These are phyloP conservation scores for Strix uralensis DNA, from an alignment of 2,113 vertebrate genomes.

Conservation along the genomic window DNA sequence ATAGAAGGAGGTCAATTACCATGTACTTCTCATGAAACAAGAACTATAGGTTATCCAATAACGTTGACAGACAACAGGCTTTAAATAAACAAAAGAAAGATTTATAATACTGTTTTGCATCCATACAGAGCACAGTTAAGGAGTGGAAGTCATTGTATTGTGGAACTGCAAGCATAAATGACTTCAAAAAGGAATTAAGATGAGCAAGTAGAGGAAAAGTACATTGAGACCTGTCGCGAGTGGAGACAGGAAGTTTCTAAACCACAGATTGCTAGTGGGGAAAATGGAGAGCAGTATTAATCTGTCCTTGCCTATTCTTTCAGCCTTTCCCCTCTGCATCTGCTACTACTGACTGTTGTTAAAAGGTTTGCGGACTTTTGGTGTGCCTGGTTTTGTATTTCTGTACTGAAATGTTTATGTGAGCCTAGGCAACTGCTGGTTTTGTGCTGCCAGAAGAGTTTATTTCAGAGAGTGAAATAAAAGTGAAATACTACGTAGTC, in stretches of 20 bases:
- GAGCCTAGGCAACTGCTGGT: not conserved
- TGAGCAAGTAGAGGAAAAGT: not conserved
- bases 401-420: not conserved
- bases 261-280: not conserved
- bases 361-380: not conserved
- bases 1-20: not conserved
- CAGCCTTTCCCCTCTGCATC: not conserved
- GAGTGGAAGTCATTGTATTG: not conserved
- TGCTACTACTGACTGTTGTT: not conserved
- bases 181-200: conserved; percentile 7
- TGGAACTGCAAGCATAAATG: not conserved
- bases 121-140: not conserved
- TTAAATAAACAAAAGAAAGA: not conserved
- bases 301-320: not conserved
- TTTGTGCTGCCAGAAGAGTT: not conserved
- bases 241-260: not conserved
- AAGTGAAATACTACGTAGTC: not conserved
- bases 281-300: not conserved
- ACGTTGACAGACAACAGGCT: not conserved
- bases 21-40: not conserved
- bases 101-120: not conserved
- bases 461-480: not conserved
- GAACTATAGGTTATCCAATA: not conserved
- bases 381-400: not conserved
- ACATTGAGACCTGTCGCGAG: not conserved